A percentile compares a stretch with the other conserved stretches of the same genome.
phyloP scores from a whole-genome alignment of 2,888 invertebrate species.

The Drosophila differens region DNA sequence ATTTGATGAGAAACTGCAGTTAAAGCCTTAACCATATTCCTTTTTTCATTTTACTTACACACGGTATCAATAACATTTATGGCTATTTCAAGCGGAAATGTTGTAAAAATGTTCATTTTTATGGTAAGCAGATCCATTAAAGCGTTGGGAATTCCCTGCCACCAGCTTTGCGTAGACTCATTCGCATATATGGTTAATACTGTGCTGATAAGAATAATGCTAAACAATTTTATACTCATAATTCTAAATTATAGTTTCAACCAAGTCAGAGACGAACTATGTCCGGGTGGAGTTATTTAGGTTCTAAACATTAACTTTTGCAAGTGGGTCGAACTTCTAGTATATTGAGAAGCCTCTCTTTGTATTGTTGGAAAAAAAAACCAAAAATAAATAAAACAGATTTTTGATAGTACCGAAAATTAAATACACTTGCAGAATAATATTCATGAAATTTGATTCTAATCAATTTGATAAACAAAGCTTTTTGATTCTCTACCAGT shows the following conservation, averaged over 20 bases:
- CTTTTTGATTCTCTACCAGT: not conserved
- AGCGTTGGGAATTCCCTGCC: constrained; percentile 49
- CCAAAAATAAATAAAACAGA: not conserved
- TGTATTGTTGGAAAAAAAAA: constrained; percentile 37
- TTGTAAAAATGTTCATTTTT: constrained; percentile 75
- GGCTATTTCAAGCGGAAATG: constrained; percentile 74
- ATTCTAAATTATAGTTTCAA: not conserved
- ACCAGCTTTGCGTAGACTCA: constrained; percentile 43
- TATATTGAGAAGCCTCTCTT: constrained; percentile 21
- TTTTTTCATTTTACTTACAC: constrained; percentile 58
- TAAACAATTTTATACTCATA: constrained; percentile 13
- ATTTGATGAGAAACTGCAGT: not conserved
- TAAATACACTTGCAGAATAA: constrained; percentile 7
- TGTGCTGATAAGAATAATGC: constrained; percentile 16
- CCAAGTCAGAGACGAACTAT: constrained; percentile 17
- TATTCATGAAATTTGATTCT: not conserved
- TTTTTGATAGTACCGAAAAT: not conserved
- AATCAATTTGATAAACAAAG: not conserved
- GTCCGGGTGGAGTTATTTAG: not conserved
- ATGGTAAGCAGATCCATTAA: constrained; percentile 65
- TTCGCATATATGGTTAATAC: constrained; percentile 6
- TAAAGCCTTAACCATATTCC: not conserved
- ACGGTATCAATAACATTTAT: constrained; percentile 70
- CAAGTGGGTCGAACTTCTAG: constrained; percentile 18
- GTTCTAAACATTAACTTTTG: constrained; percentile 13